Evolutionary conservation across 2,888 invertebrate genomes (phyloP).

Genomic region (Cryptosula pallasiana): DNA sequence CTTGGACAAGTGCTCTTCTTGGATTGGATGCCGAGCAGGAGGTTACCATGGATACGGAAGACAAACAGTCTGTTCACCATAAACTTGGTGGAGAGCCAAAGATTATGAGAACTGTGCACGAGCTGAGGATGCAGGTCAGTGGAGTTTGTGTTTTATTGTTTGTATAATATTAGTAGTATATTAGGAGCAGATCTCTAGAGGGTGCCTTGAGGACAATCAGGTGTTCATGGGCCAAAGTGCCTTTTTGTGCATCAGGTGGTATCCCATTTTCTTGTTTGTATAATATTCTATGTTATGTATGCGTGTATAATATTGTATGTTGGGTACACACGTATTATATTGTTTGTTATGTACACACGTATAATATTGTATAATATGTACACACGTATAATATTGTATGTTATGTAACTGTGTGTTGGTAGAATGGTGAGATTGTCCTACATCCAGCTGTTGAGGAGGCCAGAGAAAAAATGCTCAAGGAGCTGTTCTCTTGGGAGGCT

Average conservation of each 20-base stretch:
- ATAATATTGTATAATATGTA: too few relatives aligned
- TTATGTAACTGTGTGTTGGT: slow-evolving; percentile 49
- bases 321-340: not conserved
- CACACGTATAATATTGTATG: not conserved
- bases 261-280: too few relatives aligned
- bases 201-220: too few relatives aligned
- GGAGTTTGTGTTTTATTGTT: too few relatives aligned
- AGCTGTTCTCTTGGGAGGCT: slow-evolving; percentile 97
- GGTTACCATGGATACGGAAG: slow-evolving; percentile 82
- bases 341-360: not conserved
- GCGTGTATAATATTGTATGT: not conserved
- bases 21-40: slow-evolving; percentile 66
- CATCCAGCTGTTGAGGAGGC: slow-evolving; percentile 95
- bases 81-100: slow-evolving; percentile 92
- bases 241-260: too few relatives aligned
- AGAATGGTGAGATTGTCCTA: slow-evolving; percentile 94
- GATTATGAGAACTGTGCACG: slow-evolving; percentile 74
- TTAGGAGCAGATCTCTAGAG: too few relatives aligned
- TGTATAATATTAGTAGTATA: too few relatives aligned
- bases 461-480: slow-evolving; percentile 90
- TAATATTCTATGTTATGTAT: not conserved
- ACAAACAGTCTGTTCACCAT: slow-evolving; percentile 71
- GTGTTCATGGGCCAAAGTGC: too few relatives aligned
- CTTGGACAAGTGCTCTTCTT: slow-evolving; percentile 89
- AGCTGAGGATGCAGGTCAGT: slow-evolving; percentile 42